These are phyloP conservation scores for Galago senegalensis DNA, from an alignment of 2,797 vertebrate genomes.

Conservation along the genomic window DNA sequence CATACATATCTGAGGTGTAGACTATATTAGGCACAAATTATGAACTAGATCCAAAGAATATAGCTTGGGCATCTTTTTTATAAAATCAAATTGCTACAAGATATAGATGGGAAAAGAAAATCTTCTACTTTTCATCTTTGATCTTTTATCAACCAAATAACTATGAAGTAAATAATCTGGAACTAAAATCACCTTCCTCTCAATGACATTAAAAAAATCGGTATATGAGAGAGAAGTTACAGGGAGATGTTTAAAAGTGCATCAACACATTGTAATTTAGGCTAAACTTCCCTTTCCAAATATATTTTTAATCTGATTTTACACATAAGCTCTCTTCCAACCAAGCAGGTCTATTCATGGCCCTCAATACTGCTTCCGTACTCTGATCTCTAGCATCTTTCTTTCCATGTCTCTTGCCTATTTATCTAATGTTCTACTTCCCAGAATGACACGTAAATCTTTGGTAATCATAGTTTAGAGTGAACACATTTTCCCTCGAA, in stretches of 20 bases:
- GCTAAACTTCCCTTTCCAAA: constrained; percentile 8
- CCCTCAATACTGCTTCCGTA: not conserved
- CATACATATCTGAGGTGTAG: constrained; percentile 81
- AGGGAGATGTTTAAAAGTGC: not conserved
- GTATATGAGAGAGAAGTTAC: not conserved
- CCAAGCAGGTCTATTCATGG: not conserved
- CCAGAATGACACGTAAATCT: not conserved
- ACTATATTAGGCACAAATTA: constrained; percentile 83
- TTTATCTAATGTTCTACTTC: not conserved
- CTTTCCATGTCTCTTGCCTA: not conserved
- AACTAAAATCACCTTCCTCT: constrained; percentile 31
- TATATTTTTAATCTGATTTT: constrained; percentile 58
- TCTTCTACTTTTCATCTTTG: constrained; percentile 57
- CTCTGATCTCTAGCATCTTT: not conserved
- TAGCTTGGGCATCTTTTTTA: constrained; percentile 73
- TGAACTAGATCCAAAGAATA: constrained; percentile 74
- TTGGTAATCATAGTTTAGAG: not conserved
- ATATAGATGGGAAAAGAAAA: constrained; percentile 57
- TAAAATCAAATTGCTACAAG: constrained; percentile 61
- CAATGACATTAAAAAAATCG: constrained; percentile 11
- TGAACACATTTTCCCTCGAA: not conserved
- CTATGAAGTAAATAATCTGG: constrained; percentile 12
- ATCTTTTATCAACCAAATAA: constrained; percentile 60
- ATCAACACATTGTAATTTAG: constrained; percentile 22
- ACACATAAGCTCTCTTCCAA: not conserved